A percentile compares a stretch with the other conserved stretches of the same genome.
phyloP scores from a whole-genome alignment of 2,113 vertebrate genomes.

The Protobothrops flavoviridis region DNA sequence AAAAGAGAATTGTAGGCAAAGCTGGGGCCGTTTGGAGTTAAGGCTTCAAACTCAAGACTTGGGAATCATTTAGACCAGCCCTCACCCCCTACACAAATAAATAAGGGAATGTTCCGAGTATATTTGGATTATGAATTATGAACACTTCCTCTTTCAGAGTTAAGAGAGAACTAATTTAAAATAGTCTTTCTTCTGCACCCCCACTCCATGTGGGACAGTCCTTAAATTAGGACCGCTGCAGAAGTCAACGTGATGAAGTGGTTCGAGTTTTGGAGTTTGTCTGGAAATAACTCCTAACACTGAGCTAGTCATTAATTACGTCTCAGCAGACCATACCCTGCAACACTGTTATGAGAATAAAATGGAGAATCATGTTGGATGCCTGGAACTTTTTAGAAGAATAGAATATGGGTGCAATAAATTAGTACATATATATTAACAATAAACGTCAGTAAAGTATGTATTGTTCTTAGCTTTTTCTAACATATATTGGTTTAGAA shows the following conservation, averaged over 20 bases:
- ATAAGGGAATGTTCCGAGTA: slow-evolving; percentile 31
- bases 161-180: slow-evolving; percentile 52
- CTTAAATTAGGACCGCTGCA: not conserved
- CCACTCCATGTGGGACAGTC: not conserved
- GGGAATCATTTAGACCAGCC: slow-evolving; percentile 47
- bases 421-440: not conserved
- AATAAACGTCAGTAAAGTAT: not conserved
- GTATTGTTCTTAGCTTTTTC: slow-evolving; percentile 16
- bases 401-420: not conserved
- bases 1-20: not conserved
- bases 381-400: not conserved
- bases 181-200: not conserved
- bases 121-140: slow-evolving; percentile 37
- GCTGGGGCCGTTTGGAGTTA: not conserved
- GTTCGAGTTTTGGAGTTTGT: not conserved
- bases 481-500: slow-evolving; percentile 22
- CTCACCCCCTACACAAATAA: slow-evolving; percentile 40
- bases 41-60: slow-evolving; percentile 33
- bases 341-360: not conserved
- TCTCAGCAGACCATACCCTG: not conserved
- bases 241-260: not conserved
- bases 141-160: slow-evolving; percentile 41
- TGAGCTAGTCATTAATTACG: not conserved
- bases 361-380: not conserved
- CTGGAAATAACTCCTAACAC: not conserved